Percentiles rank a stretch among this genome's conserved stretches.
phyloP scores from a whole-genome alignment of 2,797 vertebrate genomes.

The Limnodromus scolopaceus region DNA sequence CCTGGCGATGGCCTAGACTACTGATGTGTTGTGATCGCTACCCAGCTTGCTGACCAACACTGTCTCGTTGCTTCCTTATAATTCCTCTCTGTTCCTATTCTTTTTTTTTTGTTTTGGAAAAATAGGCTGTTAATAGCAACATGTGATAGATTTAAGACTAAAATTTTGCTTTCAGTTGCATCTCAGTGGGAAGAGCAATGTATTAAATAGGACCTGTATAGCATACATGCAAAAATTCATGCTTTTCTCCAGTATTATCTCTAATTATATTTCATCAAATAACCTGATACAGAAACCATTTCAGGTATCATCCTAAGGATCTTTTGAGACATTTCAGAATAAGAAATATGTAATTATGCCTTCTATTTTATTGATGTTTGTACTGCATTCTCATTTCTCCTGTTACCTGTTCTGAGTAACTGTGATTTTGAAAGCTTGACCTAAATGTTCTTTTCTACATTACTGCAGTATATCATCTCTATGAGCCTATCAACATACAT shows the following conservation, averaged over 20 bases:
- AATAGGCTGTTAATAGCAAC: not conserved
- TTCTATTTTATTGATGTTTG: not conserved
- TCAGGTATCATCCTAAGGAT: not conserved
- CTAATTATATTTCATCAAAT: not conserved
- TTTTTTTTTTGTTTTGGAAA: not conserved
- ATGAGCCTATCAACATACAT: slow-evolving; percentile 12
- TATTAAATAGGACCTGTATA: not conserved
- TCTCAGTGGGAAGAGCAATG: not conserved
- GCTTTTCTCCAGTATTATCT: not conserved
- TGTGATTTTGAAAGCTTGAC: slow-evolving; percentile 37
- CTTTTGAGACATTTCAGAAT: not conserved
- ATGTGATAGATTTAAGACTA: not conserved
- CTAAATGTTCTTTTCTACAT: slow-evolving; percentile 33
- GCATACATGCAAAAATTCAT: not conserved
- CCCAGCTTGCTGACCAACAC: not conserved
- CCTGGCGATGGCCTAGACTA: not conserved
- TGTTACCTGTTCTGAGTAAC: not conserved
- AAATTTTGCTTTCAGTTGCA: not conserved
- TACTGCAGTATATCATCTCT: not conserved
- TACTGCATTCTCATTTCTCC: not conserved
- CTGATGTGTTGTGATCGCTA: not conserved
- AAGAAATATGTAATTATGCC: not conserved
- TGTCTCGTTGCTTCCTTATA: not conserved
- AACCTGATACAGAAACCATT: not conserved
- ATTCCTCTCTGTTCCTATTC: not conserved